These are phyloP conservation scores for Cyprinella venusta DNA, from an alignment of 2,797 vertebrate species.

Conservation along the genomic window DNA sequence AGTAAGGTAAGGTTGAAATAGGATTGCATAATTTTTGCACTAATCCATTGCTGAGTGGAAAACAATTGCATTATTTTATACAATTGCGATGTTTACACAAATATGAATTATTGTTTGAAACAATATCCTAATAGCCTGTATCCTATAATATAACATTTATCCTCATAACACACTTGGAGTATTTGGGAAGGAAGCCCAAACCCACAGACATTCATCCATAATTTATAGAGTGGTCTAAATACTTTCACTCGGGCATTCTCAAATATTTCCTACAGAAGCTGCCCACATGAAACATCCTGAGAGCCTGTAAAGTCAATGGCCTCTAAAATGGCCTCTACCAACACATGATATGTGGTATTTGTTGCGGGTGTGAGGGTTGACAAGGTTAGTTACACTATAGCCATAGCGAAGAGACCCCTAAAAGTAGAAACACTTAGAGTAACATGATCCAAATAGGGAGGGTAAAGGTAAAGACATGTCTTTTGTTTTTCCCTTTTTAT, in stretches of 20 bases:
- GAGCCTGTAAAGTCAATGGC: slow-evolving; percentile 35
- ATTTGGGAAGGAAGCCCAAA: slow-evolving; percentile 46
- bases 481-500: not conserved
- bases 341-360: slow-evolving; percentile 11
- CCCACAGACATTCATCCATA: slow-evolving; percentile 42
- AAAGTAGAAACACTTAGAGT: not conserved
- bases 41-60: slow-evolving; percentile 26
- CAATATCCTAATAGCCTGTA: not conserved
- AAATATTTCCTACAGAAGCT: slow-evolving; percentile 51
- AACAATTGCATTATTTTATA: slow-evolving; percentile 16
- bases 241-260: slow-evolving; percentile 49
- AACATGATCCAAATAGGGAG: not conserved
- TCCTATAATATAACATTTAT: too few relatives aligned
- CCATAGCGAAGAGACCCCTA: slow-evolving; percentile 9
- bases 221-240: slow-evolving; percentile 50
- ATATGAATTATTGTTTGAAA: slow-evolving; percentile 37
- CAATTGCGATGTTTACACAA: not conserved
- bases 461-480: not conserved
- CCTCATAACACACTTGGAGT: not conserved
- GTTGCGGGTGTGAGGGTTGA: not conserved
- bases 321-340: slow-evolving; percentile 2
- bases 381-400: not conserved
- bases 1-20: not conserved
- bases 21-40: slow-evolving; percentile 1
- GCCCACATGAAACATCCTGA: slow-evolving; percentile 40